A percentile compares a stretch with the other conserved stretches of the same genome.
phyloP scores from a whole-genome alignment of 2,113 vertebrate species.

The Thomomys bottae region DNA sequence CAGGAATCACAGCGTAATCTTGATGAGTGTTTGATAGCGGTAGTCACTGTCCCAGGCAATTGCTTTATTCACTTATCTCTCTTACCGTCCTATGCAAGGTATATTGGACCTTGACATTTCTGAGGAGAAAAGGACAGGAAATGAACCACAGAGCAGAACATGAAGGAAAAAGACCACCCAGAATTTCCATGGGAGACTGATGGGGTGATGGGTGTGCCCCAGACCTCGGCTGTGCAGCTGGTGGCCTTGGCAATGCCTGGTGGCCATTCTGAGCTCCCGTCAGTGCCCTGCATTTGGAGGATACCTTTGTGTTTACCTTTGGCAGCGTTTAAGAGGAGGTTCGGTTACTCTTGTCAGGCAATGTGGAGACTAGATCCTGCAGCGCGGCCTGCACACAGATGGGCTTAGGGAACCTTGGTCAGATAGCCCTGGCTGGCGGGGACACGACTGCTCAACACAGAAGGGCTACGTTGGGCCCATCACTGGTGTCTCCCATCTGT shows the following conservation, averaged over 20 bases:
- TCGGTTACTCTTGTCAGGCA: background rate
- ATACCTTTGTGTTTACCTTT: background rate
- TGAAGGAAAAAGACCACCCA: background rate
- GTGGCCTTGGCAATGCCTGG: background rate
- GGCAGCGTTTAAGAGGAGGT: background rate
- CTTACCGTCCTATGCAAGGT: background rate
- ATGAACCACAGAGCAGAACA: background rate
- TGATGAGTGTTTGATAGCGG: background rate
- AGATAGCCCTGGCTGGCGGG: background rate
- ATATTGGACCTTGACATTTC: constrained; percentile 37
- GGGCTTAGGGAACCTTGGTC: background rate
- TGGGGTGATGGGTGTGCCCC: background rate
- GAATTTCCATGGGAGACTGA: background rate
- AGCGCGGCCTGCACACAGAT: background rate
- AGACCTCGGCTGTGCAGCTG: accelerated
- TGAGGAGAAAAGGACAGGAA: background rate
- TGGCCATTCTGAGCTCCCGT: background rate
- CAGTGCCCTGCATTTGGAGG: background rate
- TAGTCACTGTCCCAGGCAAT: background rate
- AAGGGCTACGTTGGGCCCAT: too few relatives aligned
- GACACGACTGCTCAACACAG: background rate
- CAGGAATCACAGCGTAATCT: background rate
- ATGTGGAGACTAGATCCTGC: accelerated
- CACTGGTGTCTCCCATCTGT: too few relatives aligned
- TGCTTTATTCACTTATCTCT: background rate